Base-by-base conservation (phyloP, 2,888 invertebrate genomes). In the Napeogenes sylphis region DNA sequence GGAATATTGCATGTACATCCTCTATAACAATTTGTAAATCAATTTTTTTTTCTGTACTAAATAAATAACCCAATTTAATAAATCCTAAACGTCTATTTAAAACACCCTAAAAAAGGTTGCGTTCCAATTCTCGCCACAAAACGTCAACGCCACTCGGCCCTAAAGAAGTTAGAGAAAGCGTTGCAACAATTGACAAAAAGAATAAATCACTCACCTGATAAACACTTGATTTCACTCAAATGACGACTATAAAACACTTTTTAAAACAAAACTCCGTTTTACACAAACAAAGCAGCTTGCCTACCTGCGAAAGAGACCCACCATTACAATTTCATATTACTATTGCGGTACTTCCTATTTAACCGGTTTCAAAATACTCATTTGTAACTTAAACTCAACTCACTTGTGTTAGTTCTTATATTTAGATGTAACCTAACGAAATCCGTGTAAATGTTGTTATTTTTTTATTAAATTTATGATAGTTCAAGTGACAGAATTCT, bases 251-350 rank as follows among this genome's bases (percentile, higher is more conserved):
- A 74, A 77, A 73, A 67, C 76, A 78, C 78, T 77, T 75, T 76
- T 77, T 72, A 66, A 71, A 71, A 73, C 74, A 76, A 75, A 79
- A 75, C 73, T 73, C 67, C 65, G 68, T 71, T 74, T 72, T 73
- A 73, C 83, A 80, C 80, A 78, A 80, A 83, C 74, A 76, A 76
- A 73, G 69, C 62, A 72, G 69, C 62, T 67, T 71, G 72, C 73
- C 69, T 75, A 77, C 77, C 78, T 79, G 84, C 77, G 73, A 84
- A 84, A 80, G 83, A 83, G 82, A 83, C 77, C 71, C 72, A 77
- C 68, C 76, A 73, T 72, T 74, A 74, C 71, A 65, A 69, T 74
- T 85, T 86, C 85, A 87, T 85, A 78, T 86, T 85, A 87, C 86
- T 81, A 82, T 82, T 72, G 65, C 71, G 72, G 42, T 74, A 80